Evolutionary conservation across 2,113 vertebrate species (phyloP).

Genomic region (Climacteris rufus): DNA sequence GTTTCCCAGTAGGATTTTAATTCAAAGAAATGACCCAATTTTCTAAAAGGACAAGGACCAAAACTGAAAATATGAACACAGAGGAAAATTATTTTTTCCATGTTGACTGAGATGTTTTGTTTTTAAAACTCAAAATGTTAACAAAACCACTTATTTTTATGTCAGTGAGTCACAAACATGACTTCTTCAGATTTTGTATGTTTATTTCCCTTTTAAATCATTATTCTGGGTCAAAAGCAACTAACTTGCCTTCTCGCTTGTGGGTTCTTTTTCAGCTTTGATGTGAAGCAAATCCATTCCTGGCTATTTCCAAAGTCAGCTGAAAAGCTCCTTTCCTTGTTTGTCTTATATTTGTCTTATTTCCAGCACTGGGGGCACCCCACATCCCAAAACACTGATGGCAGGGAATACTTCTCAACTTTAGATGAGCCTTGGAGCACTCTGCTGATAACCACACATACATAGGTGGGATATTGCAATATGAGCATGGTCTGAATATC

Average conservation of each 20-base stretch:
- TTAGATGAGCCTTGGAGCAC: not conserved
- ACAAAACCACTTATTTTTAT: not conserved
- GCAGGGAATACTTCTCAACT: not conserved
- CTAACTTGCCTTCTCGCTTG: not conserved
- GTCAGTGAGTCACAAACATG: not conserved
- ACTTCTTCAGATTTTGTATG: not conserved
- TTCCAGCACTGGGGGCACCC: not conserved
- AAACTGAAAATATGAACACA: not conserved
- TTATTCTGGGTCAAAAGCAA: not conserved
- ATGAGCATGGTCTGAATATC: not conserved
- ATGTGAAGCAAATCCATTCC: not conserved
- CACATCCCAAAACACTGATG: not conserved
- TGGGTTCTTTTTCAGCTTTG: not conserved
- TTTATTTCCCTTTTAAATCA: not conserved
- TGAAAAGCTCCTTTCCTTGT: not conserved
- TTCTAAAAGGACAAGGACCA: not conserved
- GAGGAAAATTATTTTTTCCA: not conserved
- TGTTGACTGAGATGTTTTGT: not conserved
- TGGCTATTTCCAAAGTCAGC: not conserved
- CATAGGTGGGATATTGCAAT: rapidly evolving
- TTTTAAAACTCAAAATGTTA: not conserved
- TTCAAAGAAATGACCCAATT: not conserved
- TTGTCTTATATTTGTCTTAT: not conserved
- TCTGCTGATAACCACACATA: not conserved
- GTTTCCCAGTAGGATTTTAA: not conserved